Percentiles rank a stretch among this genome's conserved stretches.
Conservation (phyloP, 2,797 vertebrate species). For the Pangasius larnaudii region DNA sequence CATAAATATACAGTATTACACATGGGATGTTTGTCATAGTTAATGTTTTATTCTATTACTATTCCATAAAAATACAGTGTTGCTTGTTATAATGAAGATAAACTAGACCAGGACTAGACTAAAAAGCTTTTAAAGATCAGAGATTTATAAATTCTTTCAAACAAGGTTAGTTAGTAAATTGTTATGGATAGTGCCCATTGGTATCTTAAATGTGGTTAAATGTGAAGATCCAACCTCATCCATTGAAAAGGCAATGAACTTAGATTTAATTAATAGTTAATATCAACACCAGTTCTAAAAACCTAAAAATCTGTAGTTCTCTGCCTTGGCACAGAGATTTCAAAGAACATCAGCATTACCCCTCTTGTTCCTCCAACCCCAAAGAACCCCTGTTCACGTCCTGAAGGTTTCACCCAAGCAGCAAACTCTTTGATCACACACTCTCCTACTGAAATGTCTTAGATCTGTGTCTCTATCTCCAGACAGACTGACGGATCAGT, state of each 20-base stretch:
- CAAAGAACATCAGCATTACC: conserved; percentile 13
- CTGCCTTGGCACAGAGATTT: neutral
- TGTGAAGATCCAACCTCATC: neutral
- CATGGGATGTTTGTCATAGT: too few relatives aligned
- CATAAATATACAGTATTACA: neutral
- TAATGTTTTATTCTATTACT: neutral
- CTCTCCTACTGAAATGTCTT: conserved; percentile 66
- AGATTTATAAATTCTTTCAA: neutral
- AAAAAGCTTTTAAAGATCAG: neutral
- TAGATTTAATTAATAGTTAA: neutral
- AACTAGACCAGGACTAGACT: neutral
- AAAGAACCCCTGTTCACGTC: conserved; percentile 62
- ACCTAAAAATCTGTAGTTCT: neutral
- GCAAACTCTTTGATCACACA: conserved; percentile 65
- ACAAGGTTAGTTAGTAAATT: neutral
- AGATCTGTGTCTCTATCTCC: conserved; percentile 61
- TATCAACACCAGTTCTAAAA: neutral
- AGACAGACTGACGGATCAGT: conserved; percentile 42
- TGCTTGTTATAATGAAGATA: neutral
- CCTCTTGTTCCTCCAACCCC: conserved; percentile 45
- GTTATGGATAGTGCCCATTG: neutral
- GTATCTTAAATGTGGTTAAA: neutral
- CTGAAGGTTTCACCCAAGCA: conserved; percentile 51
- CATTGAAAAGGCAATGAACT: neutral
- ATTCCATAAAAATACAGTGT: neutral